Evolutionary conservation across 2,797 vertebrate genomes (phyloP), one percentile per base, ranked within the genome.

Genomic region (Cephalopachus bancanus): DNA sequence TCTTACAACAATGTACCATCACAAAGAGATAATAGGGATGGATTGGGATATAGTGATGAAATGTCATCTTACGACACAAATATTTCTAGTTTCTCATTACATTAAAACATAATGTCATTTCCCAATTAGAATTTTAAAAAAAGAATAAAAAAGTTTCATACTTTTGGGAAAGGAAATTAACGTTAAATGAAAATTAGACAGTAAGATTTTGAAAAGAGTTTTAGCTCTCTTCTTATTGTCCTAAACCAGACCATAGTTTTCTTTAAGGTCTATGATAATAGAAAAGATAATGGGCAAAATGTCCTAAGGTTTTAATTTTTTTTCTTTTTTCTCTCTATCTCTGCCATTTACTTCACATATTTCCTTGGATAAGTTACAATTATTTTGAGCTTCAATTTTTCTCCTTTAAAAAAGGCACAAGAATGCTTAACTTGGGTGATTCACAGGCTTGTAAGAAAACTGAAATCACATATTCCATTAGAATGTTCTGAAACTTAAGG

Each of bases 401-500:
- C 7, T 55, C 2, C 14, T 30, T n/a, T 59, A 10, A 75, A 88
- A 83, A n/a, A 60, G 3, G 2, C 7, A 17, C 24, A 62, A 60
- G 11, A 57, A 20, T 33, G 9, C 1, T 8, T 86, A 33, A 57
- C 1, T 74, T 33, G 72, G 5, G 24, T 1, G 64, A 65, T 53
- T 74, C 17, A 49, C 5, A 33, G 16, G 8, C 53, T 53, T 76
- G 7, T n/a, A 72, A 49, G n/a, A 79, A 93, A 83, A 51, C 8
- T 71, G 12, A 71, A 65, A 51, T 55, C 9, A 74, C 30, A 51
- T 53, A 53, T 60, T 83, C n/a, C 1, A 37, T 71, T 51, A 53
- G n/a, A 59, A 44, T 75, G 49, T 51, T 92, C 10, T 92, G 62
- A 57, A 93, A 80, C 5, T 65, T 59, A 87, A 95, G 86, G 49